Conservation (phyloP, 2,113 vertebrate genomes). For the Pica pica region DNA sequence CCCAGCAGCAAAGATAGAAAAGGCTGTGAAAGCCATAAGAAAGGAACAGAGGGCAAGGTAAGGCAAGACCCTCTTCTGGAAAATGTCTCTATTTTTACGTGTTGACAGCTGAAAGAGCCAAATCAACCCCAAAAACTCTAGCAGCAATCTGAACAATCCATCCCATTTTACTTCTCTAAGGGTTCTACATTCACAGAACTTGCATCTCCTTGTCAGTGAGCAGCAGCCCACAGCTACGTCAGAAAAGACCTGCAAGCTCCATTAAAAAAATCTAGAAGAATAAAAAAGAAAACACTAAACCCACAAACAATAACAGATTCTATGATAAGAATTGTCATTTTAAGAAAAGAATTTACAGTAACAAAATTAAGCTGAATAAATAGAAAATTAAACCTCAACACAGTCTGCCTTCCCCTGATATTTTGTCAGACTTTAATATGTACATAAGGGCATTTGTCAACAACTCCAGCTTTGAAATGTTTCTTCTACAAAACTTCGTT, state of each 20-base stretch:
- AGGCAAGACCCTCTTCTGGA: background rate
- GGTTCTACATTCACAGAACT: background rate
- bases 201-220: fast-evolving
- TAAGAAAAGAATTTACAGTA: background rate
- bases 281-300: background rate
- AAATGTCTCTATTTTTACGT: background rate
- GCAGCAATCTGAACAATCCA: background rate
- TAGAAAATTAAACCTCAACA: background rate
- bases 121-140: background rate
- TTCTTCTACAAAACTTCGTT: background rate
- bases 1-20: slow-evolving; percentile 68
- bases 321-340: fast-evolving
- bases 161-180: background rate
- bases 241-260: background rate
- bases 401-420: background rate
- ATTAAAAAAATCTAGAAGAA: background rate
- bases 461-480: background rate
- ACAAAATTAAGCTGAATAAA: background rate
- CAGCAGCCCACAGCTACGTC: background rate
- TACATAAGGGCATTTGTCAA: background rate
- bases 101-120: background rate
- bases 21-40: slow-evolving; percentile 78
- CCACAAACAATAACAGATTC: background rate
- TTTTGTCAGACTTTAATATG: background rate
- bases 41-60: slow-evolving; percentile 81